Conservation (phyloP, 37 sponge, comb jelly and placozoan species). For the Diacarnus erythraeanus region DNA sequence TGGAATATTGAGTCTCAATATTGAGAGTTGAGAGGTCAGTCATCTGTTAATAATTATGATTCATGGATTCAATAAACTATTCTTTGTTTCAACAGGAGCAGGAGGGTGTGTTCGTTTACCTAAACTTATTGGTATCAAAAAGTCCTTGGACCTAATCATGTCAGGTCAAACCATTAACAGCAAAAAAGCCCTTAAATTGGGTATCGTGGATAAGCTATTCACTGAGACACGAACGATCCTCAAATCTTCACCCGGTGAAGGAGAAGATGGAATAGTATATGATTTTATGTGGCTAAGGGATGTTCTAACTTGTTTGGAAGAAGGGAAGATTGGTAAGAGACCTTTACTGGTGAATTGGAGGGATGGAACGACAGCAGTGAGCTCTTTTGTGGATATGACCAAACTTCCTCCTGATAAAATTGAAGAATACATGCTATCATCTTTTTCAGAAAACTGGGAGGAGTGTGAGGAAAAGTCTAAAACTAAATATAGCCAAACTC, state of each 20-base stretch:
- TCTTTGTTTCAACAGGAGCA: constrained; percentile 38
- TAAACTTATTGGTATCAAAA: constrained; percentile 32
- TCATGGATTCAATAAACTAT: not conserved
- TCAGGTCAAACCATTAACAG: constrained; percentile 40
- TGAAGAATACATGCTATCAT: not conserved
- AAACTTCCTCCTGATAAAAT: not conserved
- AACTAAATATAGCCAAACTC: not conserved
- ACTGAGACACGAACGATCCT: constrained; percentile 4
- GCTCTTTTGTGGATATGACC: not conserved
- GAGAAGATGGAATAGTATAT: not conserved
- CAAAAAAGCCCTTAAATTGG: constrained; percentile 35
- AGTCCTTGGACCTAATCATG: constrained; percentile 28
- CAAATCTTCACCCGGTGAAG: not conserved
- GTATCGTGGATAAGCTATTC: constrained; percentile 48
- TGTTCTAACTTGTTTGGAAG: constrained; percentile 10
- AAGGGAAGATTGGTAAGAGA: constrained; percentile 19
- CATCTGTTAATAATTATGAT: not conserved
- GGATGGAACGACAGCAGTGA: not conserved
- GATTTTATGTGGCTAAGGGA: constrained; percentile 34
- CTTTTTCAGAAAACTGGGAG: not conserved
- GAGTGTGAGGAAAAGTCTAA: constrained; percentile 10
- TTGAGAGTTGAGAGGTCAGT: too few species aligned
- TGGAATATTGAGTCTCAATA: too few species aligned
- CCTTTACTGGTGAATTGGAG: not conserved
- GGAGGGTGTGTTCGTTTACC: constrained; percentile 68